phyloP scores from a whole-genome alignment of 2,888 invertebrate genomes.

The Peribatodes rhomboidaria region DNA sequence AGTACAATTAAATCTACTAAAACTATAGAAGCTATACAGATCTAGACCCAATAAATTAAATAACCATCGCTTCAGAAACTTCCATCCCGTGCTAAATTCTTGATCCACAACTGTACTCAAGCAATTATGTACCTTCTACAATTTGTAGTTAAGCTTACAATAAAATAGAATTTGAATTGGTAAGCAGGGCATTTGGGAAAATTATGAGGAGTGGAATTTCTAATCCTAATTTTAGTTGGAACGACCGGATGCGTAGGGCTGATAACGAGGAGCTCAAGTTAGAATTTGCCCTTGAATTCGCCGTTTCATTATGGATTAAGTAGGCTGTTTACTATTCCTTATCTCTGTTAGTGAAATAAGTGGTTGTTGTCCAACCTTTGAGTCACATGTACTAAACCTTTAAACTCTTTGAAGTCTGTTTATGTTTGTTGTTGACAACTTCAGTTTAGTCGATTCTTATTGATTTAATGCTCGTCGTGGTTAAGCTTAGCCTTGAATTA shows the following conservation, averaged over 20 bases:
- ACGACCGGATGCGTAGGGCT: conserved; percentile 25
- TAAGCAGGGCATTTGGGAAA: conserved; percentile 31
- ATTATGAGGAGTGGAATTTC: conserved; percentile 33
- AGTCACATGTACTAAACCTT: too few relatives aligned
- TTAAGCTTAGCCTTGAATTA: too few relatives aligned
- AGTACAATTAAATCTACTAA: background rate
- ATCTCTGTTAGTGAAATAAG: background rate
- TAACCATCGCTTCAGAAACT: background rate
- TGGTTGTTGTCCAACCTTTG: too few relatives aligned
- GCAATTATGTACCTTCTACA: conserved; percentile 23
- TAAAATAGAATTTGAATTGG: conserved; percentile 41
- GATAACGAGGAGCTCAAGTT: conserved; percentile 20
- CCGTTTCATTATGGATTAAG: background rate
- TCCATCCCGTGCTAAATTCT: conserved; percentile 6
- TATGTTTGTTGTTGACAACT: too few relatives aligned
- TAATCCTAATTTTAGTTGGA: conserved; percentile 33
- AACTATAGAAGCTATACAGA: background rate
- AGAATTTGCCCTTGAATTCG: conserved; percentile 14
- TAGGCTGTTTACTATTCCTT: background rate
- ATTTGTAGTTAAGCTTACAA: conserved; percentile 36
- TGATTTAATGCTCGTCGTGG: too few relatives aligned
- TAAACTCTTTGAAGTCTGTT: too few relatives aligned
- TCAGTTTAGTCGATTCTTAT: too few relatives aligned
- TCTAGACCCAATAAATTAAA: background rate
- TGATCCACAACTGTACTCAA: conserved; percentile 14